A percentile compares a stretch with the other conserved stretches of the same genome.
phyloP scores from a whole-genome alignment of 1,140 invertebrate species.

The Euglossa dilemma region DNA sequence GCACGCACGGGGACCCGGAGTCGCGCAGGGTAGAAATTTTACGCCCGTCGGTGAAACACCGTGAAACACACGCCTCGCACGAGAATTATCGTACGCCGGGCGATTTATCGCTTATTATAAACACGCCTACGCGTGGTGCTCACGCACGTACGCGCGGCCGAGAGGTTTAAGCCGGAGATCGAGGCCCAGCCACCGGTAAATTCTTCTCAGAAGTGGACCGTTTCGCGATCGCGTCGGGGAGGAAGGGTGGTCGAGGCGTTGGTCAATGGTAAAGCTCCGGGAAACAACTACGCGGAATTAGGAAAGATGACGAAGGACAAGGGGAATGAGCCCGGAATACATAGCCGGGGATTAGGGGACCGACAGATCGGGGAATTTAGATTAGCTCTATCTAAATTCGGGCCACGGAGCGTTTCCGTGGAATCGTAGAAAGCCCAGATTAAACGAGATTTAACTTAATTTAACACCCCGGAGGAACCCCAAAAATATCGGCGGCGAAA shows the following conservation, averaged over 20 bases:
- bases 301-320: constrained; percentile 37
- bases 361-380: constrained; percentile 45
- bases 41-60: constrained; percentile 40
- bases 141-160: neutral
- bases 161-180: too few species aligned
- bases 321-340: constrained; percentile 1
- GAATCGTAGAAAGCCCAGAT: constrained; percentile 45
- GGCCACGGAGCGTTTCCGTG: constrained; percentile 32
- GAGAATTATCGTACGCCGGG: constrained; percentile 70
- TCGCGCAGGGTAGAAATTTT: constrained; percentile 62
- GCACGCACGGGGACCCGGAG: constrained; percentile 10
- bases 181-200: neutral
- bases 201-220: neutral
- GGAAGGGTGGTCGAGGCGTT: too few species aligned
- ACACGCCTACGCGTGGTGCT: constrained; percentile 67
- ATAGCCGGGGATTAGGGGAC: constrained; percentile 26
- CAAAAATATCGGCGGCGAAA: constrained; percentile 48
- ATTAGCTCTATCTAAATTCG: constrained; percentile 51
- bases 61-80: constrained; percentile 48
- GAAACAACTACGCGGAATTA: constrained; percentile 23
- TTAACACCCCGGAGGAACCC: constrained; percentile 33
- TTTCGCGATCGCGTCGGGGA: neutral
- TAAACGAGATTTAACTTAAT: constrained; percentile 54
- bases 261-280: neutral
- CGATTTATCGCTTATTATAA: constrained; percentile 78